Conservation (phyloP, 37 sponge, comb jelly and placozoan species). For the Spongia lamella region DNA sequence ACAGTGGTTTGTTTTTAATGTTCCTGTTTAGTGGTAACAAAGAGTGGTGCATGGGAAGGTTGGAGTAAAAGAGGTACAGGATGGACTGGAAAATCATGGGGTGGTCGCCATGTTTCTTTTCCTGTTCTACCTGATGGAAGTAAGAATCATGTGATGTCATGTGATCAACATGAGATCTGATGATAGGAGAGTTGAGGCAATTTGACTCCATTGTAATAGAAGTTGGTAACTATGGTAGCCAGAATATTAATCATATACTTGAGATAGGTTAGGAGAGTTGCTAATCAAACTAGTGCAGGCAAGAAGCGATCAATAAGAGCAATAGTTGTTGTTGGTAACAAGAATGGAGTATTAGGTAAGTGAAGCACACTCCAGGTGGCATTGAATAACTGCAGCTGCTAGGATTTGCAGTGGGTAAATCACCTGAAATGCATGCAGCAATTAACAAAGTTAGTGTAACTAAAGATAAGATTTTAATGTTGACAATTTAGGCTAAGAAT, state of each 20-base stretch:
- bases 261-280: conserved; percentile 66
- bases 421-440: conserved; percentile 34
- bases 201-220: conserved; percentile 74
- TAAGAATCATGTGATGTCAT: conserved; percentile 15
- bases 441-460: conserved; percentile 58
- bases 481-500: conserved; percentile 70
- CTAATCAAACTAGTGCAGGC: conserved; percentile 68
- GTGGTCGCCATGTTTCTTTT: conserved; percentile 75
- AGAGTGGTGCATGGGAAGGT: conserved; percentile 23
- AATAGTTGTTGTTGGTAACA: conserved; percentile 83
- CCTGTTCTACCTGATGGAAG: conserved; percentile 83
- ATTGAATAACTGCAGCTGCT: neutral
- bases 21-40: too few species aligned
- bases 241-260: neutral
- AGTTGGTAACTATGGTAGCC: neutral
- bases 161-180: conserved; percentile 38
- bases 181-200: conserved; percentile 45
- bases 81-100: conserved; percentile 72
- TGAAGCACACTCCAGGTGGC: neutral
- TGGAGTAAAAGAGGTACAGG: conserved; percentile 54
- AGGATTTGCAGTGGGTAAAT: conserved; percentile 75
- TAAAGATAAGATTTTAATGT: neutral
- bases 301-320: conserved; percentile 62
- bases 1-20: too few species aligned
- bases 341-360: conserved; percentile 78